Base-by-base conservation (phyloP, 2,113 vertebrate genomes). In the Channa argus region DNA sequence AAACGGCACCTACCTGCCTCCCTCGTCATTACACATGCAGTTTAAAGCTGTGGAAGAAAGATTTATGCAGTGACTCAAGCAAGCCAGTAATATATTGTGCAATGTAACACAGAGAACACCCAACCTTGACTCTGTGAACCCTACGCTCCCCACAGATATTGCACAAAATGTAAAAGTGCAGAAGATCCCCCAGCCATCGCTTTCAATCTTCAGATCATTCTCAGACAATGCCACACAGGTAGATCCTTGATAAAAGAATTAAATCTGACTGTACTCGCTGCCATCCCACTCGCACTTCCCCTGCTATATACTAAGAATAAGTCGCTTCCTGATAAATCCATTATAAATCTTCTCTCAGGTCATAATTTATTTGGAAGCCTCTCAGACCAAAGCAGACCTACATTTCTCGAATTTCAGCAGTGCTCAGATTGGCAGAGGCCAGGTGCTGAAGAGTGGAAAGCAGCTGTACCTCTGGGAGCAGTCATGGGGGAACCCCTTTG, bases 281-380 rank as follows among this genome's bases (percentile, higher is more conserved):
- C 37, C n/a, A 39, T 69, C 47, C 33, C 52, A 58, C 82, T 86
- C 72, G 84, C 41, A n/a, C 71, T 67, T 83, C 66, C 50, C 67
- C 68, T 74, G 78, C 75, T 79, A 80, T 63, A 83, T 71, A 85
- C 80, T 56, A 49, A 79, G 68, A 83, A 83, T 82, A 88, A 86
- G 82, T 85, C 70, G 74, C 77, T 86, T 88, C 77, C 76, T 52
- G 53, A 52, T 91, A 90, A 89, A 89, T 45, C 67, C 66, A 76
- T 85, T 86, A 80, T 36, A 67, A 71, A 75, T 86, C 60, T 44
- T 82, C 84, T 62, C 77, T 67, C 79, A 65, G 69, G 72, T 67
- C 77, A 70, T 85, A 68, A 86, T 82, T 90, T 80, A 79, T 71
- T 81, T 49, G 3, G 65, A 77, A 80, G 66, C 71, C 33, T 83